These are phyloP conservation scores for Corbicula japonica DNA, from an alignment of 2,888 invertebrate species.

Conservation along the genomic window DNA sequence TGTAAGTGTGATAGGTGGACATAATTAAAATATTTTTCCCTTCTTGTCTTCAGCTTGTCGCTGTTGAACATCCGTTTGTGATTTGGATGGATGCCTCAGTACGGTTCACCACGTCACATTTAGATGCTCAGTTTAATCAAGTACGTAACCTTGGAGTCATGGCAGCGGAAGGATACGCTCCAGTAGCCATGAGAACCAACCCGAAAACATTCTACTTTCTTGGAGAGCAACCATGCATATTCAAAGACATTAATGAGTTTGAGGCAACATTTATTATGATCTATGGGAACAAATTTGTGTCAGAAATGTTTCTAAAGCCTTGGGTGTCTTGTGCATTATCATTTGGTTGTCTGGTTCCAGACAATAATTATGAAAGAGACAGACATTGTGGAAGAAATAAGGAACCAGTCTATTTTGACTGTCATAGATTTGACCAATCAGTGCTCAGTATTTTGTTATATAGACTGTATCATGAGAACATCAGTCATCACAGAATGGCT, in stretches of 20 bases:
- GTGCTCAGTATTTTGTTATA: constrained; percentile 56
- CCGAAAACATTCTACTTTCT: constrained; percentile 49
- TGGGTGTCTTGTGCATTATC: constrained; percentile 64
- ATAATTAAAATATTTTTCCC: neutral
- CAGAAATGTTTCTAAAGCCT: constrained; percentile 57
- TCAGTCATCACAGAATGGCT: constrained; percentile 37
- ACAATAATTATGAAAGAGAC: constrained; percentile 25
- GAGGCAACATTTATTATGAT: constrained; percentile 60
- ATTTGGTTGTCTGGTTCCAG: constrained; percentile 58
- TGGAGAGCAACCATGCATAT: constrained; percentile 51
- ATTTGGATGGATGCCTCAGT: constrained; percentile 67
- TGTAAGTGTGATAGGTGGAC: neutral
- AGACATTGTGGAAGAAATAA: constrained; percentile 29
- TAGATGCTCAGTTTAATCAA: constrained; percentile 34
- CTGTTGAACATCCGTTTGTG: constrained; percentile 54
- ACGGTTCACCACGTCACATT: constrained; percentile 48
- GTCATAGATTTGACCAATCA: constrained; percentile 68
- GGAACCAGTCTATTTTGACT: constrained; percentile 44
- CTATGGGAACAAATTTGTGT: constrained; percentile 52
- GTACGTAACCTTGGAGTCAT: constrained; percentile 49
- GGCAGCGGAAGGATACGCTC: constrained; percentile 41
- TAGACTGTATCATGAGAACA: constrained; percentile 42
- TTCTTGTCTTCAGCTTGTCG: constrained; percentile 47
- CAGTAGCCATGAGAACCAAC: constrained; percentile 52
- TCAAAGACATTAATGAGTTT: constrained; percentile 51